phyloP scores from a whole-genome alignment of 1,140 invertebrate species.

The Phthorimaea operculella region DNA sequence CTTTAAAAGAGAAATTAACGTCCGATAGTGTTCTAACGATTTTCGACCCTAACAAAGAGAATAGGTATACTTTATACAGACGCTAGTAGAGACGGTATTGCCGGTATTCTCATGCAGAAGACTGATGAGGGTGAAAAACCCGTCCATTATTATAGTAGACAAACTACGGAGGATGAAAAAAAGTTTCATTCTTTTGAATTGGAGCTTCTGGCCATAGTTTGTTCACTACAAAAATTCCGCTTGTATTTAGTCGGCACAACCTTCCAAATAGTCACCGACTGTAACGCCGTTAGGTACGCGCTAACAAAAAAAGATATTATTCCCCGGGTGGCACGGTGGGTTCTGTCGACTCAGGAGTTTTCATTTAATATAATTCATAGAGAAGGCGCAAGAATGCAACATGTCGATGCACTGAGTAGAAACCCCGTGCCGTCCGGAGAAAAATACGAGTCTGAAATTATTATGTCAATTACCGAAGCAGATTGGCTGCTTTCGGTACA shows the following conservation, averaged over 20 bases:
- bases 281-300: not conserved
- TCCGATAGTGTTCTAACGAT: not conserved
- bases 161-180: not conserved
- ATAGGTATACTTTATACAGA: too few relatives aligned
- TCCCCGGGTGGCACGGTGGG: not conserved
- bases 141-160: not conserved
- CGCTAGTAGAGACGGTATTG: not conserved
- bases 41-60: not conserved
- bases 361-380: not conserved
- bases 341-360: not conserved
- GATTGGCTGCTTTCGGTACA: not conserved
- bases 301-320: conserved; percentile 3
- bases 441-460: not conserved
- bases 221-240: not conserved
- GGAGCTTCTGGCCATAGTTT: not conserved
- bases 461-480: not conserved
- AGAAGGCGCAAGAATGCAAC: not conserved
- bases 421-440: not conserved
- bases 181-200: conserved; percentile 1
- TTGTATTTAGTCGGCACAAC: not conserved
- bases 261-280: not conserved
- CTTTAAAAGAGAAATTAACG: not conserved
- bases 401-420: not conserved
- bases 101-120: not conserved
- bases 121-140: not conserved